Evolutionary conservation across 2,888 invertebrate genomes (phyloP), one percentile per base, ranked within the genome.

Genomic region (Stenotaenia linearis): DNA sequence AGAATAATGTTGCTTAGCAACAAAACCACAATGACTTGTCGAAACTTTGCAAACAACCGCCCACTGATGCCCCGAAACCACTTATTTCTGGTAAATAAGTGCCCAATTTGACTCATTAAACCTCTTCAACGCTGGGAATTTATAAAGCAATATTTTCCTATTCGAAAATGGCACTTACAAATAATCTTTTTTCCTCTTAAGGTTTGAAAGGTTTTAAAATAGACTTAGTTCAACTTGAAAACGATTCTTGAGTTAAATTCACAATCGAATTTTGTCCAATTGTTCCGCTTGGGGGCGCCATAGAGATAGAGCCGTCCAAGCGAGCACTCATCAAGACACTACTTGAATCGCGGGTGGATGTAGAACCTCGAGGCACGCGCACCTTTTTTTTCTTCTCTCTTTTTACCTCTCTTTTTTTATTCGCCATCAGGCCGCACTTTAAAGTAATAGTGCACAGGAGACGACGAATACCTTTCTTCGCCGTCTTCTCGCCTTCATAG

Each of bases 221-320:
- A 28, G 69, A 69, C 69, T 28, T 28, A 28, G 69, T 69, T 69
- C 69, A 4, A 69, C 69, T 69, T 69, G 28, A 69, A 69, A 69
- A 69, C 69, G 69, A 69, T 69, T 25, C 69, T 69, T 10, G 69
- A 69, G 69, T 69, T 69, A 69, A 69, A 69, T 69, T 69, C 69
- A 69, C 69, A 69, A 69, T 69, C 69, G 69, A 69, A 69, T 69
- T 69, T 69, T 28, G 69, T 69, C 69, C 69, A 69, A 69, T 69
- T 69, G 69, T 69, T 69, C 69, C 69, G 28, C 69, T 69, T 69
- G 69, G 69, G 69, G 69, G 28, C 28, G 69, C 25, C 28, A 28
- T 69, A 69, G 69, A 69, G 69, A 69, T 69, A 69, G 69, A 69
- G 69, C 69, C 69, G 69, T 69, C 69, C 69, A 69, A 69, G 69